Percentiles rank a stretch among this genome's conserved stretches.
phyloP scores from a whole-genome alignment of 2,888 invertebrate genomes.

The Perizoma affinitatum region DNA sequence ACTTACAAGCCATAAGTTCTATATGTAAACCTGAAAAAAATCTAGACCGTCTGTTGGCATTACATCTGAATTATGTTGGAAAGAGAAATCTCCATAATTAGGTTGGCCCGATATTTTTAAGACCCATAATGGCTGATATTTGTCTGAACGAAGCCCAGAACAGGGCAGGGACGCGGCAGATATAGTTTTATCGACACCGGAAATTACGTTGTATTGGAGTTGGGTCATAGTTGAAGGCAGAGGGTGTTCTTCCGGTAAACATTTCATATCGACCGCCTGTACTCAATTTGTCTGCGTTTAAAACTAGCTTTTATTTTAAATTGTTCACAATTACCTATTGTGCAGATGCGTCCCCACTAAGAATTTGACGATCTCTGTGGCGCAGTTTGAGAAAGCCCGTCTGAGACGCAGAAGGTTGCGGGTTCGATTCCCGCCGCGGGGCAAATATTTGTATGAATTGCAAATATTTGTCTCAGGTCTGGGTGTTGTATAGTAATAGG shows the following conservation, averaged over 20 bases:
- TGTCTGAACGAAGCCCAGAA: conserved; percentile 25
- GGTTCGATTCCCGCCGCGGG: too few species aligned
- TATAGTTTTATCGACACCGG: conserved; percentile 22
- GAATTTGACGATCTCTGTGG: too few species aligned
- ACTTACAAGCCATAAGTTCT: too few species aligned
- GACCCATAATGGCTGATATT: conserved; percentile 36
- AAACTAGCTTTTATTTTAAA: too few species aligned
- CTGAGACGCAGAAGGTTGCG: too few species aligned
- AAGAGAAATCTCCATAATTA: conserved; percentile 30
- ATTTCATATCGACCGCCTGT: not conserved
- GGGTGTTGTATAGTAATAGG: too few species aligned
- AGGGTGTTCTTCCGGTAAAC: conserved; percentile 11
- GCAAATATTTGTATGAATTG: too few species aligned
- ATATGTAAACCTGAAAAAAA: too few species aligned
- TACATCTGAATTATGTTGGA: conserved; percentile 1
- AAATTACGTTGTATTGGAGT: conserved; percentile 19
- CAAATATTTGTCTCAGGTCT: too few species aligned
- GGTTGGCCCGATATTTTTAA: conserved; percentile 34
- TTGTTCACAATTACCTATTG: too few species aligned
- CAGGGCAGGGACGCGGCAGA: conserved; percentile 12
- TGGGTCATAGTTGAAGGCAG: conserved; percentile 8
- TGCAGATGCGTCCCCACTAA: too few species aligned
- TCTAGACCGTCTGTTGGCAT: conserved; percentile 1
- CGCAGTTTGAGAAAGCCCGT: too few species aligned
- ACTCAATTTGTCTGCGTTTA: conserved; percentile 2